Base-by-base conservation (phyloP, 2,888 invertebrate species). In the Rhagophthalmus giganteus region DNA sequence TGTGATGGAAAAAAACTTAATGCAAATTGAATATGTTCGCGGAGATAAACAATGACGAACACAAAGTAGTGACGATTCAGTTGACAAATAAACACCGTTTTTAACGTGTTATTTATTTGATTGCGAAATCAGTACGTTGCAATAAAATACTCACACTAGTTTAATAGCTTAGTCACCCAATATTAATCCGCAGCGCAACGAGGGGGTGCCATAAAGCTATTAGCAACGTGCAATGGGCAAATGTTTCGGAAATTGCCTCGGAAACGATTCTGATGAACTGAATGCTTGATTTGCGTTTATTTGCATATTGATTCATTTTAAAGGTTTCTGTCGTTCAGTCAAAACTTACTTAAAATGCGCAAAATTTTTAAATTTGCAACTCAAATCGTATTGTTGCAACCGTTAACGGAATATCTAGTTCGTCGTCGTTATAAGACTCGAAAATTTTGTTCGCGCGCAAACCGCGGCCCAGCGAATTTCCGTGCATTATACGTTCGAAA, bases 211-310 rank as follows among this genome's bases (percentile, higher is more conserved):
- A 46, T 59, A 59, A 54, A 57, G 52, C 58, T 58, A 60, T 61
- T 60, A 61, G 55, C 59, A 44, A 52, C 46, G 57, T 57, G 63
- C 63, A 67, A 65, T 65, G 64, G 65, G 61, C 66, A 65, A 68
- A 67, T 67, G 65, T 65, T 66, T 66, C 69, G 69, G 69, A 71
- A 70, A 70, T 70, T 69, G 67, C 62, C 61, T 68, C 68, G 69
- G 69, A 68, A 69, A 66, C 66, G 66, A 66, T 67, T 61, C 58
- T 64, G 60, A 63, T 62, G 62, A 62, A 63, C 59, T 66, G 66
- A 64, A 62, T 64, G 62, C 65, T 66, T 67, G 67, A 68, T 70
- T 69, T 67, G 66, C 68, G 62, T 65, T 65, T 64, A 70, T 70
- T 70, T 69, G 67, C 68, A 68, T 70, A 54, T 48, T 44, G 54